These are phyloP conservation scores for Ardeotis arabs DNA, from an alignment of 2,113 vertebrate species.

Conservation along the genomic window DNA sequence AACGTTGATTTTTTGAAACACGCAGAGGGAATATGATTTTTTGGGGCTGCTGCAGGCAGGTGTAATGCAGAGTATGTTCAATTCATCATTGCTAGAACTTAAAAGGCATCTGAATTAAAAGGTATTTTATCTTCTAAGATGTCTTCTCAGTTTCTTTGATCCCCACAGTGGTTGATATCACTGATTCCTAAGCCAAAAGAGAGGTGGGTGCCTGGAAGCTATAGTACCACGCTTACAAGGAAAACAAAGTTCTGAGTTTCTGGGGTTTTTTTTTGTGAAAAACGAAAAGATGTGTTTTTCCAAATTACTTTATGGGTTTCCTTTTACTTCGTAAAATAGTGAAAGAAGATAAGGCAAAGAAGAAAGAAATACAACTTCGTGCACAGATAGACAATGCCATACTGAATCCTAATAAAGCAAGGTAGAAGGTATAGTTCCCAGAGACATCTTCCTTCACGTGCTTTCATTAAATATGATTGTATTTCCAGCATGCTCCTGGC, in stretches of 20 bases:
- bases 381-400: not conserved
- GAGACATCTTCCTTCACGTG: not conserved
- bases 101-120: slow-evolving; percentile 1
- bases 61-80: not conserved
- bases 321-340: not conserved
- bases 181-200: not conserved
- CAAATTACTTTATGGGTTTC: not conserved
- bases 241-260: not conserved
- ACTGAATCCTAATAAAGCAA: not conserved
- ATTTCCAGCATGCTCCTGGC: not conserved
- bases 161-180: not conserved
- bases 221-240: not conserved
- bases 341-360: not conserved
- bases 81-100: not conserved
- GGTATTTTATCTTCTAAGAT: not conserved
- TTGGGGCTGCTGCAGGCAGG: not conserved
- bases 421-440: not conserved
- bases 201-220: not conserved
- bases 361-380: not conserved
- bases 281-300: not conserved
- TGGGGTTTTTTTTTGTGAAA: not conserved
- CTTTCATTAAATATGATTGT: not conserved
- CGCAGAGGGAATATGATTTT: not conserved
- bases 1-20: not conserved
- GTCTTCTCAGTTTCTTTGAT: not conserved